Base-by-base conservation (phyloP, 2,113 vertebrate species). In the Cichladusa arquata region DNA sequence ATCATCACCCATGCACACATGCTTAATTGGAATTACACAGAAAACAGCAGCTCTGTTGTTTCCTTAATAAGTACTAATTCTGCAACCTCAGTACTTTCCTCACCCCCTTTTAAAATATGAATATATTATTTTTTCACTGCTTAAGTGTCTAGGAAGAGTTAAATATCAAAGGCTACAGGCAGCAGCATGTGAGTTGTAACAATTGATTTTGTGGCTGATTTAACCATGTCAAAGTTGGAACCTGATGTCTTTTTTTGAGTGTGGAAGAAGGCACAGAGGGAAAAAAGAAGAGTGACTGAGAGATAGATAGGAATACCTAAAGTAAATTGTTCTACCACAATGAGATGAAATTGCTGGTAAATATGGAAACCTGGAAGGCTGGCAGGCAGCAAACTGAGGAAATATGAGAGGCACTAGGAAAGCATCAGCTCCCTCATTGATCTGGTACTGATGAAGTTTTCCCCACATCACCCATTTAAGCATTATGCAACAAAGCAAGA, bases 361-460 rank as follows among this genome's bases (percentile, higher is more conserved):
- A 51, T 60, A 56, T 11, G 14, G 65, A 85, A 93, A 90, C 23
- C 57, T 45, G 56, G 33, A 78, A 51, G n/a, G 24, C 33, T 76
- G 51, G 34, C 18, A 83, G 62, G 38, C 15, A 72, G 56, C 23
- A 61, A 53, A 34, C 20, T 85, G 66, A n/a, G 47, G 81, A 82
- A 89, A 92, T 48, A 45, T 26, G 29, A 83, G 57, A 73, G 24
- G 29, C 67, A 72, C 80, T 51, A 40, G 66, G 70, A 87, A 91
- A 82, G 25, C 51, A 64, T 50, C 44, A 86, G 12, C 29, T 93
- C 29, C n/a, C 40, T 73, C 40, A 38, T 85, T 85, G 67, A 31
- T 38, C 60, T 73, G n/a, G 6, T 51, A 18, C 33, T 78, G 51
- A 86, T 93, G 33, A 60, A 82, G 31, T 38, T 88, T 95, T 95